Percentiles rank a stretch among this genome's conserved stretches.
phyloP scores from a whole-genome alignment of 2,888 invertebrate species.

The Stegophylla sp. region DNA sequence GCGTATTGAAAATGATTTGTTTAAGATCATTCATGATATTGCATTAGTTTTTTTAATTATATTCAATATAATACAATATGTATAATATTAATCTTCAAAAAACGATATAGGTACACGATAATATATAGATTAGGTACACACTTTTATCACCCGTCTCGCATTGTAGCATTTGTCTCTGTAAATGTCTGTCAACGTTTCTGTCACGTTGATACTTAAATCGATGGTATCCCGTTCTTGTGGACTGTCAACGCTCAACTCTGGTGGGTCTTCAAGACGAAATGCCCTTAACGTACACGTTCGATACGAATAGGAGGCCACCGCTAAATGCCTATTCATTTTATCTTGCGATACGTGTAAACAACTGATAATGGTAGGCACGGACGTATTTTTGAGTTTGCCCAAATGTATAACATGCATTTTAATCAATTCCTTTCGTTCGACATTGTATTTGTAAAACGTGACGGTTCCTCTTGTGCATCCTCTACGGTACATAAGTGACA shows the following conservation, averaged over 20 bases:
- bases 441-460: conserved; percentile 32
- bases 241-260: background rate
- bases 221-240: background rate
- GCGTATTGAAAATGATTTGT: too few species aligned
- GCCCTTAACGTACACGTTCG: background rate
- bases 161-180: background rate
- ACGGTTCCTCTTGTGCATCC: conserved; percentile 30
- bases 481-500: background rate
- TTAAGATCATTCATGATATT: too few species aligned
- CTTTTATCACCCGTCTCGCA: conserved; percentile 24
- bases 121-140: background rate
- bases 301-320: background rate
- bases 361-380: background rate
- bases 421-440: background rate
- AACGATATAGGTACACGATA: too few species aligned
- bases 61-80: too few species aligned
- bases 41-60: too few species aligned
- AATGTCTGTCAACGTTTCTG: conserved; percentile 1
- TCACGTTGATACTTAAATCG: background rate
- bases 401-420: background rate
- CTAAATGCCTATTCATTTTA: conserved; percentile 23
- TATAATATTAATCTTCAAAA: too few species aligned
- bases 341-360: conserved; percentile 24
- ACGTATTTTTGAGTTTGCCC: background rate
- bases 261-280: conserved; percentile 14